Evolutionary conservation across 2,797 vertebrate species (phyloP).

Genomic region (Gymnoscopelus braueri): DNA sequence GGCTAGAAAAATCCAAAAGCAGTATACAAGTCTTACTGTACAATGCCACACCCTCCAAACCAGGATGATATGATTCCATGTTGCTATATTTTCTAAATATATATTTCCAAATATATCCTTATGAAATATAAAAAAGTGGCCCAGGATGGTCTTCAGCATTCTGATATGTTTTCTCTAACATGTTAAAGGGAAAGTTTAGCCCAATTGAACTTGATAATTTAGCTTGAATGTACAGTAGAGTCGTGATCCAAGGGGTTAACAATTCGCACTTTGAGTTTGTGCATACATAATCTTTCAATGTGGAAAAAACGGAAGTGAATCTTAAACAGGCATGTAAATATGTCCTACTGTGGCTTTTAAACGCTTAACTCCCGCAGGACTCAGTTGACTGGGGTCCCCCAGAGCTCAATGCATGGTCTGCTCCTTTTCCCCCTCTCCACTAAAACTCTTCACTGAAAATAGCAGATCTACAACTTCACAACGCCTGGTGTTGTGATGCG

Average conservation of each 20-base stretch:
- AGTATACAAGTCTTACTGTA: conserved; percentile 63
- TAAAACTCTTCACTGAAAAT: no score
- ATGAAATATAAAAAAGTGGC: conserved; percentile 65
- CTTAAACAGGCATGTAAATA: conserved; percentile 17
- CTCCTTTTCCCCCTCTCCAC: no score
- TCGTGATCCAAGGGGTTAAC: conserved; percentile 16
- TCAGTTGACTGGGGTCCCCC: no score
- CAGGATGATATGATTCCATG: conserved; percentile 45
- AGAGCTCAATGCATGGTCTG: no score
- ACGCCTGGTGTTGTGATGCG: no score
- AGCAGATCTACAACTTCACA: no score
- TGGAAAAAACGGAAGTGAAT: conserved; percentile 15
- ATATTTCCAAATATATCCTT: conserved; percentile 42
- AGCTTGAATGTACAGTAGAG: not conserved
- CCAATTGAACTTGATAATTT: conserved; percentile 44
- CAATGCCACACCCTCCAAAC: conserved; percentile 46
- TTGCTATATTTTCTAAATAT: conserved; percentile 41
- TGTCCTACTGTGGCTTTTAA: conserved; percentile 7
- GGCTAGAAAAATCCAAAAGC: conserved; percentile 65
- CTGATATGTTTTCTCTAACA: conserved; percentile 72
- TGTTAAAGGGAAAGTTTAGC: conserved; percentile 64
- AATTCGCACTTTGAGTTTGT: conserved; percentile 16
- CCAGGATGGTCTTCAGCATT: conserved; percentile 52
- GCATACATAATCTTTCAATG: conserved; percentile 1
- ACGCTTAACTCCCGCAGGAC: no score